These are phyloP conservation scores for Mesoligia furuncula DNA, from an alignment of 2,888 invertebrate genomes.

Conservation along the genomic window DNA sequence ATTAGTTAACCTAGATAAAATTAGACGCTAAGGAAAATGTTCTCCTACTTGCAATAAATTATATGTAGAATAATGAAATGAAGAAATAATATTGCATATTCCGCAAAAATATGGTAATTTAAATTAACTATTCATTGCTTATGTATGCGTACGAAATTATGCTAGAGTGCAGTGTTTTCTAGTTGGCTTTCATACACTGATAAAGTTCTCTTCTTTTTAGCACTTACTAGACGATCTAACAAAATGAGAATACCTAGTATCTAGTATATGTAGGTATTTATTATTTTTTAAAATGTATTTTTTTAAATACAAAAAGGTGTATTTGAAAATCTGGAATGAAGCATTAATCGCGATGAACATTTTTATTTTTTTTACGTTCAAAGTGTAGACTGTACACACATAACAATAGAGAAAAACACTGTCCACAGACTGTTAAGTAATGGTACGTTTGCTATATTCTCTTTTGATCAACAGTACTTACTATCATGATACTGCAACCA, in stretches of 20 bases:
- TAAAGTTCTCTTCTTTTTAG: no score
- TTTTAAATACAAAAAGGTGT: neutral
- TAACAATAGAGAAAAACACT: neutral
- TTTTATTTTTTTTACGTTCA: no score
- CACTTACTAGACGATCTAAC: neutral
- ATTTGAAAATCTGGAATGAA: no score
- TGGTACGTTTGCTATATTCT: neutral
- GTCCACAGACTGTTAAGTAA: neutral
- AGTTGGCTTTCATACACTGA: neutral
- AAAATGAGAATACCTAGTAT: no score
- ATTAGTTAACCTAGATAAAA: slow-evolving; percentile 11
- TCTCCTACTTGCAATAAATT: neutral
- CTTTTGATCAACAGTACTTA: neutral
- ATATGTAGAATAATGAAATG: neutral
- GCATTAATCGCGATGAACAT: no score
- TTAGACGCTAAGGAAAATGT: neutral
- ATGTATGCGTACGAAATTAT: neutral
- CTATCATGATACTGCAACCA: neutral
- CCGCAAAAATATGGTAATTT: slow-evolving; percentile 5
- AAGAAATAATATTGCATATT: neutral
- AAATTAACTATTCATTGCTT: slow-evolving; percentile 28
- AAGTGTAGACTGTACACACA: neutral
- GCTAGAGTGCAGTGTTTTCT: neutral
- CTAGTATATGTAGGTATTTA: no score
- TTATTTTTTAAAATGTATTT: no score